Base-by-base conservation (phyloP, 1,140 invertebrate genomes). In the Uloborus diversus region DNA sequence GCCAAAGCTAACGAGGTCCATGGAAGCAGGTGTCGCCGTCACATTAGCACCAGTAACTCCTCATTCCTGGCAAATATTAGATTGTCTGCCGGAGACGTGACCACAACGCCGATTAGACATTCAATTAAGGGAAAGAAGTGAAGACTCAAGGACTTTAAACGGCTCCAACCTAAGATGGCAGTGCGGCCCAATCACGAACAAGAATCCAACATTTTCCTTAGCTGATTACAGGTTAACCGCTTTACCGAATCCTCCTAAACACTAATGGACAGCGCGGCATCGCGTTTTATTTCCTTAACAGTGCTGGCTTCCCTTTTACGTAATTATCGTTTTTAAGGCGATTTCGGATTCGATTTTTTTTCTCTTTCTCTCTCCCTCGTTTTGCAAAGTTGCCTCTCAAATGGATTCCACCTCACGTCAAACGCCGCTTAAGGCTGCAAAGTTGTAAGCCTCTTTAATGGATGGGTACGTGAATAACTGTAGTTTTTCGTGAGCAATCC, bases 321-420 rank as follows among this genome's bases (percentile, higher is more conserved):
- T 61, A 73, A 73, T 73, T 73, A 73, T 73, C 69, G 69, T 61
- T 61, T 73, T 73, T 37, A 73, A 73, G 69, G 61, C 17, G 56
- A 2, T 2, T 42, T 2, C 17, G 9, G 9, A 25, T 73, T 37
- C 37, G n/a, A 42, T 65, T 65, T 62, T 57, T 32, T 33, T 56
- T n/a, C 32, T 13, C 17, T 42, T 42, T 42, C 37, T 42, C 9
- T 42, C 9, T 9, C 17, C 30, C 25, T 33, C 53, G 33, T 28
- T 23, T 47, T 17, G 37, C 37, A 17, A 9, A 42, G 37, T 42
- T 42, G 9, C 37, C 17, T 61, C 53, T 47, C 33, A 61, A 61
- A 73, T 73, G 56, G 69, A 25, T 61, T 73, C 42, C 61, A 33
- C 30, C 51, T 73, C 69, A 57, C 56, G 56, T 61, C 69, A 73